These are phyloP conservation scores for Athene cunicularia DNA, from an alignment of 2,113 vertebrate genomes.

Conservation along the genomic window DNA sequence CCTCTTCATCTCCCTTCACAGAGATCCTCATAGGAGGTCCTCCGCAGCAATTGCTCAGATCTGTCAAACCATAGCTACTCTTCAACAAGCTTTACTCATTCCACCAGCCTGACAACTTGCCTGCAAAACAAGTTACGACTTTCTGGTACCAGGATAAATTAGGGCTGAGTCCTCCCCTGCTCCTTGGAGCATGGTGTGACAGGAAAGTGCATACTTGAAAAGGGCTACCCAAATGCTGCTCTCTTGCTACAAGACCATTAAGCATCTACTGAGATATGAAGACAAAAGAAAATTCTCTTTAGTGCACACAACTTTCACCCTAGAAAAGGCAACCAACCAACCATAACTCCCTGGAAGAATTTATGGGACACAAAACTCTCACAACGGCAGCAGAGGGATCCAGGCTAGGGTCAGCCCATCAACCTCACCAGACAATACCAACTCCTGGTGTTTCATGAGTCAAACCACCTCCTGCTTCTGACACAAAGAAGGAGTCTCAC, in stretches of 20 bases:
- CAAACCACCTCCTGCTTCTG: not conserved
- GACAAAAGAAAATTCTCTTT: not conserved
- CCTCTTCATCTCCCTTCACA: not conserved
- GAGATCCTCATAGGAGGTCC: not conserved
- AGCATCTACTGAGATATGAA: not conserved
- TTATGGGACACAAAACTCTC: not conserved
- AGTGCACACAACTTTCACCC: not conserved
- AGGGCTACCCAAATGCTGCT: not conserved
- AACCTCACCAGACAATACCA: not conserved
- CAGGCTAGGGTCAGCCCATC: not conserved
- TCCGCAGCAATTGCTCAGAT: not conserved
- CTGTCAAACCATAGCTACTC: not conserved
- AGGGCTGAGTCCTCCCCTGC: not conserved
- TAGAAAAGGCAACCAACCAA: not conserved
- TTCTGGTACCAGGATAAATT: not conserved
- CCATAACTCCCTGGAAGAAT: not conserved
- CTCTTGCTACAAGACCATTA: not conserved
- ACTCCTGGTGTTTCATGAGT: not conserved
- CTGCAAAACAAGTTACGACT: not conserved
- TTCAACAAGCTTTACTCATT: not conserved
- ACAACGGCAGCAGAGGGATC: not conserved
- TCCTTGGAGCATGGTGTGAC: not conserved
- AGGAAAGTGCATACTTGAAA: not conserved
- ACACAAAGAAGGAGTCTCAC: not conserved
- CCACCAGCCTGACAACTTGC: conserved; percentile 6